Percentiles rank a stretch among this genome's conserved stretches.
These are phyloP conservation scores for Mionectes macconnelli DNA, from an alignment of 2,113 vertebrate species.

Conservation along the genomic window DNA sequence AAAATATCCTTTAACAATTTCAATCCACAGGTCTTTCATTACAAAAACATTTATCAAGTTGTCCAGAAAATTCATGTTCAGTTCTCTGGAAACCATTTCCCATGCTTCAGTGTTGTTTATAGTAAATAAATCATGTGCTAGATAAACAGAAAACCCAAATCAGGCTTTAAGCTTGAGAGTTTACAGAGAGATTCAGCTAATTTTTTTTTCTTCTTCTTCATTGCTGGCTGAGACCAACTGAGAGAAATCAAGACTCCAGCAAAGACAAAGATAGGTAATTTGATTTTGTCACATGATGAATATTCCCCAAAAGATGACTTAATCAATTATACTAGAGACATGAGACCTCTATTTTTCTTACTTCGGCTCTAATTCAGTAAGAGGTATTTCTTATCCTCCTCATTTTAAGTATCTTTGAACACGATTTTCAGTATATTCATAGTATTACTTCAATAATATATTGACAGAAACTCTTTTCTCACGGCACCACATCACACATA, in stretches of 20 bases:
- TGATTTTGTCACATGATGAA: background rate
- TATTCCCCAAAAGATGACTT: background rate
- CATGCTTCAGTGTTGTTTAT: constrained; percentile 16
- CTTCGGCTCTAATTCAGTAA: background rate
- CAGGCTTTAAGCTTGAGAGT: background rate
- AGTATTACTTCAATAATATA: background rate
- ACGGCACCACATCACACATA: background rate
- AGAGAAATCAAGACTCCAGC: background rate
- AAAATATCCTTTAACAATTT: background rate
- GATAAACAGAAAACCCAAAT: constrained; percentile 26
- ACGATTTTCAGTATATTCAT: background rate
- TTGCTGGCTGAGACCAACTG: background rate
- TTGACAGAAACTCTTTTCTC: background rate
- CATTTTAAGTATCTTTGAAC: background rate
- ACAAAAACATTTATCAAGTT: background rate
- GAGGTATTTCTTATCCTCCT: background rate
- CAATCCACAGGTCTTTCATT: background rate
- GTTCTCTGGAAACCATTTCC: constrained; percentile 25
- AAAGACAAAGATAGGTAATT: background rate
- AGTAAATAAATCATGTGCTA: constrained; percentile 38
- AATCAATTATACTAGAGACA: background rate
- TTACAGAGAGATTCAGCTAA: background rate
- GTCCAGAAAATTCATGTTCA: background rate
- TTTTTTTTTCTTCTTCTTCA: background rate
- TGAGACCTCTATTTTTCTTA: background rate